A percentile compares a stretch with the other conserved stretches of the same genome.
Conservation (phyloP, 2,797 vertebrate genomes). For the Lepidocolaptes lacrymiger region DNA sequence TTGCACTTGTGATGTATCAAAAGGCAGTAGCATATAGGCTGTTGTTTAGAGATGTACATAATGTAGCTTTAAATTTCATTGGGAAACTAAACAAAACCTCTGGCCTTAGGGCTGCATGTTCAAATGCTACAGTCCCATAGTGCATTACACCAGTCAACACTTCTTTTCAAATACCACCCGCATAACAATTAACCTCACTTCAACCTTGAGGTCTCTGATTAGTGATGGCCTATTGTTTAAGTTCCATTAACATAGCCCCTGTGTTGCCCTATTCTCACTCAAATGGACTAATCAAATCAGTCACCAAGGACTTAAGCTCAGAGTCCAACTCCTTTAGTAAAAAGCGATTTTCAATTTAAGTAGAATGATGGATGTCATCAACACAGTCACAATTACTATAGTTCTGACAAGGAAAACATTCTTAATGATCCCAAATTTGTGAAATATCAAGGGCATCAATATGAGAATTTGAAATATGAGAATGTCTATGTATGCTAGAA, state of each 20-base stretch:
- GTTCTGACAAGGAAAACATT: constrained; percentile 58
- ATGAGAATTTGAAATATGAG: constrained; percentile 40
- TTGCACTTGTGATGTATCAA: constrained; percentile 58
- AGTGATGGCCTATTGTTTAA: constrained; percentile 94
- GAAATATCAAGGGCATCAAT: constrained; percentile 32
- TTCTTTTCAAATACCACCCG: constrained; percentile 89
- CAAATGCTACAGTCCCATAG: constrained; percentile 85
- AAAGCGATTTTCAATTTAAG: constrained; percentile 70
- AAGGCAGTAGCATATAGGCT: constrained; percentile 64
- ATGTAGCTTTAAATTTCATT: constrained; percentile 78
- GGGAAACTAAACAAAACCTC: constrained; percentile 77
- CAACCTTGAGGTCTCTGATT: constrained; percentile 94
- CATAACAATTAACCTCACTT: constrained; percentile 95
- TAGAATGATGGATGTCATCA: constrained; percentile 74
- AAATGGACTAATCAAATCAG: constrained; percentile 88
- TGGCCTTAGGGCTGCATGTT: constrained; percentile 88
- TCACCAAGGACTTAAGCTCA: constrained; percentile 81
- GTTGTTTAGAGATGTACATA: constrained; percentile 74
- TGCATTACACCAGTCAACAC: constrained; percentile 88
- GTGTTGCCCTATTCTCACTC: constrained; percentile 85
- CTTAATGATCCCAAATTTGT: constrained; percentile 64
- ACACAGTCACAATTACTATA: constrained; percentile 68
- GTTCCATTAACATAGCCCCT: constrained; percentile 87
- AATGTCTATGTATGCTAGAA: constrained; percentile 49
- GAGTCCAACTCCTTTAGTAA: constrained; percentile 78